Base-by-base conservation (phyloP, 2,113 vertebrate species). In the Bufo bufo region DNA sequence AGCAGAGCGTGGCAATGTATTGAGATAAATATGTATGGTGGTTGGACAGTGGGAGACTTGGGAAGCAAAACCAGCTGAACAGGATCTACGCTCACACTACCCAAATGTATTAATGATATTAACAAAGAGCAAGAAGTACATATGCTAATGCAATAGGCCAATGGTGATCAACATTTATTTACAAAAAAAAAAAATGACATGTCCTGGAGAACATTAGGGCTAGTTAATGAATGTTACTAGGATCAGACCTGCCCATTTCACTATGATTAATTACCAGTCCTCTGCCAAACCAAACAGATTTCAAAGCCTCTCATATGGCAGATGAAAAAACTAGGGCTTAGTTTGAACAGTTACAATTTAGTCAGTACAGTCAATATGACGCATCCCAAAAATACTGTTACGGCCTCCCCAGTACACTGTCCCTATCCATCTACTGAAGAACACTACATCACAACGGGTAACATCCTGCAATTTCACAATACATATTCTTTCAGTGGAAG, bases 1-100 rank as follows among this genome's bases (percentile, higher is more conserved):
- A 84, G 72, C 59, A 84, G 81, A 88, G 87, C 87, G 81, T 84
- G 71, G 87, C 66, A 88, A 84, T 52, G 81, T 77, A 77, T 77
- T 82, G 81, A 43, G 81, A 88, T 84, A 82, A 84, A 88, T 87
- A 87, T 87, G 87, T 77, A 88, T 84, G 81, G 69, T 77, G 87
- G 72, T 63, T 52, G 74, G 69, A 61, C 43, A 65, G 71, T 59
- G 69, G 66, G 72, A 54, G 58, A 84, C 78, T 77, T 43, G 56
- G 56, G 20, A 43, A 74, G 56, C 43, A 20, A 75, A 75, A 63
- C 13, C 81, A 82, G 61, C 52, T 59, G 54, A 85, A 74, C 83
- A 83, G 81, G 81, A 69, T 83, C 52, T 66, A 63, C 45, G 49
- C 59, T 33, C 49, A 33, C 54, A 16, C 74, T 63, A 52, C 47